Conservation (phyloP, 2,888 invertebrate genomes). For the Drosophila mettleri region DNA sequence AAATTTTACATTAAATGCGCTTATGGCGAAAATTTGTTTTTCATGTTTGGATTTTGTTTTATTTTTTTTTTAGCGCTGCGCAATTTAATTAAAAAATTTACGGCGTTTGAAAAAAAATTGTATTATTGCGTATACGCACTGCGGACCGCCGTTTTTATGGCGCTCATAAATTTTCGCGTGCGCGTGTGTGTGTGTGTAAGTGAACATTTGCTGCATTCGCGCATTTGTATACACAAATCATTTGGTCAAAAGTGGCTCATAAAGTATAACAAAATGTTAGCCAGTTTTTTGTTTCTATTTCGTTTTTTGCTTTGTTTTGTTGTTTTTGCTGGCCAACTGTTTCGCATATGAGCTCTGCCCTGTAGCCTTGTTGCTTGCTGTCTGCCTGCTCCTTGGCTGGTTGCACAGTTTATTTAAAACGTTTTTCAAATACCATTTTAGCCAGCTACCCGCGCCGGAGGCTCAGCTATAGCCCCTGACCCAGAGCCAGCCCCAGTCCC, state of each 20-base stretch:
- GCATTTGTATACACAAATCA: conserved; percentile 49
- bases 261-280: conserved; percentile 51
- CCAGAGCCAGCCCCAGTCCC: too few relatives aligned
- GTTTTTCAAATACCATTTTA: conserved; percentile 39
- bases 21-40: conserved; percentile 42
- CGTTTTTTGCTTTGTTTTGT: neutral
- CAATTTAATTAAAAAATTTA: conserved; percentile 75
- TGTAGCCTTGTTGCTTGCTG: neutral
- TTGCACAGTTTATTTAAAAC: conserved; percentile 64
- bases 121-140: conserved; percentile 65
- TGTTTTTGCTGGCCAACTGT: conserved; percentile 1
- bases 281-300: conserved; percentile 16
- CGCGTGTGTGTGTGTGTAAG: conserved; percentile 2
- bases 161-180: conserved; percentile 40
- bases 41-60: conserved; percentile 27
- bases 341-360: conserved; percentile 18
- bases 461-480: neutral
- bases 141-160: conserved; percentile 59
- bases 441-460: neutral
- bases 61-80: conserved; percentile 20
- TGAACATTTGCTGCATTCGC: conserved; percentile 31
- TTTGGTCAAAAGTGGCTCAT: conserved; percentile 57
- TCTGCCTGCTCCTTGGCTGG: conserved; percentile 1
- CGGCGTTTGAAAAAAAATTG: conserved; percentile 8
- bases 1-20: conserved; percentile 28